Conservation (phyloP, 1,140 invertebrate species). For the Campodea augens region DNA sequence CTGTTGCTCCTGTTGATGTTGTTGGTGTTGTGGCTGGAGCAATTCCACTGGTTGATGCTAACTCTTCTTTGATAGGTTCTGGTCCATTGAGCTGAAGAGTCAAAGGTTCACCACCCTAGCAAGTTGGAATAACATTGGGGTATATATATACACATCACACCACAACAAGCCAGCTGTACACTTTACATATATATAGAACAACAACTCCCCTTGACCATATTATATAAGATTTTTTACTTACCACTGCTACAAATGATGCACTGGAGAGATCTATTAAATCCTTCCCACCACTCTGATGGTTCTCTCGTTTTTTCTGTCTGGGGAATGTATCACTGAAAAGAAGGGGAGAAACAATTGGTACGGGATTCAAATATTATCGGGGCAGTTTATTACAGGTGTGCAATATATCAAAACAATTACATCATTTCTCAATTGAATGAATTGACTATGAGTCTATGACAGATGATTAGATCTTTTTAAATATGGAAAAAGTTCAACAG, state of each 20-base stretch:
- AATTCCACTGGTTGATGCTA: too few relatives aligned
- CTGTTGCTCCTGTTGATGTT: too few relatives aligned
- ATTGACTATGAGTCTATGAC: constrained; percentile 21
- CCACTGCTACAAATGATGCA: constrained; percentile 51
- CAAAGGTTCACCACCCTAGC: too few relatives aligned
- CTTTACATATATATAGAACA: too few relatives aligned
- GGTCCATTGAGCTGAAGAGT: too few relatives aligned
- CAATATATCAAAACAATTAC: background rate
- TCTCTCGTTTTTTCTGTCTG: constrained; percentile 4
- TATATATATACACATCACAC: too few relatives aligned
- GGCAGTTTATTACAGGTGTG: background rate
- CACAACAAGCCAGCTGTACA: too few relatives aligned
- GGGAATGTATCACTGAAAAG: constrained; percentile 13
- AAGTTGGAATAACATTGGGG: too few relatives aligned
- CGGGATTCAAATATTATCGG: background rate
- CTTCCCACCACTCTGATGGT: constrained; percentile 8
- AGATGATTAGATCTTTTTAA: constrained; percentile 23
- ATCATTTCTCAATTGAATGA: background rate
- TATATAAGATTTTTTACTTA: constrained; percentile 28
- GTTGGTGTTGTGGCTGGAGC: too few relatives aligned
- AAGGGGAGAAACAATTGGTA: background rate
- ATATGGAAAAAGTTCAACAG: background rate
- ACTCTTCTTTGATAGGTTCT: too few relatives aligned
- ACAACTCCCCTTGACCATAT: too few relatives aligned
- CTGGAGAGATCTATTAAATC: constrained; percentile 12